phyloP scores from a whole-genome alignment of 2,797 vertebrate genomes.

The Poeciliopsis presidionis region DNA sequence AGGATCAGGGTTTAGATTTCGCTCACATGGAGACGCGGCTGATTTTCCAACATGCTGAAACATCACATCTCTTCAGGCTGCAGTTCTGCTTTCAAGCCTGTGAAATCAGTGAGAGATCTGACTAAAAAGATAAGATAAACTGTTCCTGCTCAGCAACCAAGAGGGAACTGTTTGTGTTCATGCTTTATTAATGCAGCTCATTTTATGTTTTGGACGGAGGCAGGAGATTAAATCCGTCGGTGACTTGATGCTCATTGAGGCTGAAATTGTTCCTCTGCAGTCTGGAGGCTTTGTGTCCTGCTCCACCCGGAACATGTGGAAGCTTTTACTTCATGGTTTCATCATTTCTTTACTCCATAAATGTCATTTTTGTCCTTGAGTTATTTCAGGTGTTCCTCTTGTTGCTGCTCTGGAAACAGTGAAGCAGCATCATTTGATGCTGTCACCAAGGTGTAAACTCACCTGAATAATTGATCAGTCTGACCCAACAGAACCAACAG shows the following conservation, averaged over 20 bases:
- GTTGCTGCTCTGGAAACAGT: neutral
- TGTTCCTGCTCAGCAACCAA: neutral
- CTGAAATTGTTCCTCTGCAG: neutral
- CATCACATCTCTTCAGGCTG: constrained; percentile 7
- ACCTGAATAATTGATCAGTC: neutral
- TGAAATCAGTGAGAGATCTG: constrained; percentile 33
- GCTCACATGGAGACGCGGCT: constrained; percentile 13
- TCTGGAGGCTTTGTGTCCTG: neutral
- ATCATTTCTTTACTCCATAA: too few species aligned
- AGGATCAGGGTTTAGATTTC: constrained; percentile 32
- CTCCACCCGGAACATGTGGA: too few species aligned
- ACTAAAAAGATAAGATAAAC: neutral
- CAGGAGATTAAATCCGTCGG: neutral
- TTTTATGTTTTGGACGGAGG: neutral
- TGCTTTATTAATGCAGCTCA: neutral
- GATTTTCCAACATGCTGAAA: neutral
- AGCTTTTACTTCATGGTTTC: too few species aligned
- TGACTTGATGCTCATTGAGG: neutral
- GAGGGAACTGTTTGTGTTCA: neutral
- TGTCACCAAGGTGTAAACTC: neutral
- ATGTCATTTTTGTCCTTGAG: too few species aligned
- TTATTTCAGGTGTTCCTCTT: too few species aligned
- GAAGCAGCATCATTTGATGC: neutral
- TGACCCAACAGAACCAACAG: neutral
- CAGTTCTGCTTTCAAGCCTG: constrained; percentile 6